Conservation (phyloP, 64 coral and sea anemone species). For the Montipora sp. region DNA sequence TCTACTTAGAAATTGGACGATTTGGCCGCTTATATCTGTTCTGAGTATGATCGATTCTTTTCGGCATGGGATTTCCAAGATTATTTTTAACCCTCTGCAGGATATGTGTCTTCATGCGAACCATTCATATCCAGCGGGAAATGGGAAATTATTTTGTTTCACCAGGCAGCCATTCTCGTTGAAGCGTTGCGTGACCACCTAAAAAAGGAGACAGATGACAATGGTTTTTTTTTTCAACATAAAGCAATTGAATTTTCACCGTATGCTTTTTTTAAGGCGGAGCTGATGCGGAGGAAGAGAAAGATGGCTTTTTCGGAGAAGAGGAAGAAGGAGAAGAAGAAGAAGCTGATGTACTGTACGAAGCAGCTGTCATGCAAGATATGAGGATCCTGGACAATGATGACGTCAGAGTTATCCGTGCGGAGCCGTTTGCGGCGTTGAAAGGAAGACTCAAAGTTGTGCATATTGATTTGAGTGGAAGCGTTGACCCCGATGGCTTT, state of each 20-base stretch:
- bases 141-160: not conserved
- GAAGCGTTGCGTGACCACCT: no score
- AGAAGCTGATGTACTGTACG: slow-evolving; percentile 59
- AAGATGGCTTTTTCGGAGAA: slow-evolving; percentile 30
- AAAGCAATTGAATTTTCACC: not conserved
- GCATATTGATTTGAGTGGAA: not conserved
- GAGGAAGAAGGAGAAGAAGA: slow-evolving; percentile 40
- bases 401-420: slow-evolving; percentile 31
- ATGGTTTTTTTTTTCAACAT: no score
- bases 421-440: not conserved
- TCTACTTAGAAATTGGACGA: no score
- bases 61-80: no score
- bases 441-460: not conserved
- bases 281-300: not conserved
- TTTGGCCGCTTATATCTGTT: no score
- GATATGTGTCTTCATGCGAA: no score
- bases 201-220: no score
- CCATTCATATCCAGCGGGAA: no score
- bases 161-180: no score
- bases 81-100: no score
- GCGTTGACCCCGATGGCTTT: no score
- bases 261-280: not conserved
- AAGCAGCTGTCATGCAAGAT: slow-evolving; percentile 70
- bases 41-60: no score
- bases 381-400: slow-evolving; percentile 71